phyloP scores from a whole-genome alignment of 1,140 invertebrate species.

The Cryptotermes secundus region DNA sequence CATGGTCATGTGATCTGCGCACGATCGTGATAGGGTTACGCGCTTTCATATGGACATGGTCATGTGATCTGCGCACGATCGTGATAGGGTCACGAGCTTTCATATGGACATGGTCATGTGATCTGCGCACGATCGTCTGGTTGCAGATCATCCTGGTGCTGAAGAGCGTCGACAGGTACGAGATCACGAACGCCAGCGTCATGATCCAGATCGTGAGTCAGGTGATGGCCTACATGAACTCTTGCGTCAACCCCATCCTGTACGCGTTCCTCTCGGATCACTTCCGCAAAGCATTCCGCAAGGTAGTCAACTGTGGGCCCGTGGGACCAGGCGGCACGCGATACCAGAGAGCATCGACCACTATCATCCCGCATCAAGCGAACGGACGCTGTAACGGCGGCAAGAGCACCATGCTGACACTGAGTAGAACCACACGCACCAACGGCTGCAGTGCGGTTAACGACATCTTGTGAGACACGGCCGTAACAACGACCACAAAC shows the following conservation, averaged over 20 bases:
- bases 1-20: too few species aligned
- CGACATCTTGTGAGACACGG: conserved; percentile 32
- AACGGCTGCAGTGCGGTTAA: conserved; percentile 33
- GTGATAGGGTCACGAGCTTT: too few species aligned
- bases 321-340: conserved; percentile 39
- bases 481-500: not conserved
- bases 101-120: too few species aligned
- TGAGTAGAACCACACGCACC: conserved; percentile 31
- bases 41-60: too few species aligned
- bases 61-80: too few species aligned
- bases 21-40: too few species aligned
- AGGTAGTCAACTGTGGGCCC: conserved; percentile 58
- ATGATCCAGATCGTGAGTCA: conserved; percentile 81
- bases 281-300: conserved; percentile 80
- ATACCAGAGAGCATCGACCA: conserved; percentile 24
- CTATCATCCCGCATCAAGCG: conserved; percentile 12
- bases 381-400: not conserved
- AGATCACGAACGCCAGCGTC: conserved; percentile 63
- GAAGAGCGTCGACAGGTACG: conserved; percentile 72
- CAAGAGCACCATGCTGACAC: not conserved
- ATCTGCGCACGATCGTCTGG: not conserved
- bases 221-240: conserved; percentile 91
- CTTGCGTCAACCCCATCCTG: conserved; percentile 91
- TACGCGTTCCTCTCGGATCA: conserved; percentile 90
- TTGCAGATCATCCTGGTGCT: conserved; percentile 73